phyloP scores from a whole-genome alignment of 2,888 invertebrate genomes.

The Amphimallon solstitiale region DNA sequence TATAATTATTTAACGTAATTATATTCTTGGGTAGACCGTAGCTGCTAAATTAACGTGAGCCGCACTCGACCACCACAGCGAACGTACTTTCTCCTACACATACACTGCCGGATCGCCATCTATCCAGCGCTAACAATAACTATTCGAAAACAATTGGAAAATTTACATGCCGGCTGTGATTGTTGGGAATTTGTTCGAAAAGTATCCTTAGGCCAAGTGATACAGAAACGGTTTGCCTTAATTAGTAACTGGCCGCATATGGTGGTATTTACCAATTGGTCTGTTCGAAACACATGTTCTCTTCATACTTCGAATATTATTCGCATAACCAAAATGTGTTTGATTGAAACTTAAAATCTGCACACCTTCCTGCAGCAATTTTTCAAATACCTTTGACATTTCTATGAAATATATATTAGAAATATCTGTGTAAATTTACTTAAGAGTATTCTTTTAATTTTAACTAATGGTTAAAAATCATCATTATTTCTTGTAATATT shows the following conservation, averaged over 20 bases:
- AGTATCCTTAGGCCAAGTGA: slow-evolving; percentile 11
- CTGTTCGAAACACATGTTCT: no score
- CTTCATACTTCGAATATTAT: no score
- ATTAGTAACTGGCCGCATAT: slow-evolving; percentile 16
- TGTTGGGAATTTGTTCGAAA: slow-evolving; percentile 25
- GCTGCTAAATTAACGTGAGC: background rate
- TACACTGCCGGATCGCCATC: background rate
- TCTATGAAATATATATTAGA: no score
- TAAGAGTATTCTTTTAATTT: background rate
- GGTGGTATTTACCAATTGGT: slow-evolving; percentile 9
- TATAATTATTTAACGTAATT: background rate
- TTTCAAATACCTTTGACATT: no score
- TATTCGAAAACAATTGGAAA: slow-evolving; percentile 27
- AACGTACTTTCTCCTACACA: background rate
- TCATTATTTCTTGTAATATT: slow-evolving; percentile 14
- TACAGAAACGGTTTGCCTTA: slow-evolving; percentile 16
- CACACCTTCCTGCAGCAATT: no score
- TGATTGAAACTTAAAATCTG: no score
- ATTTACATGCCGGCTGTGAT: slow-evolving; percentile 13
- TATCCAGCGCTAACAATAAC: slow-evolving; percentile 9
- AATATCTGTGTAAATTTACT: no score
- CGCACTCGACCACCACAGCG: background rate
- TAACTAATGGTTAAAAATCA: background rate
- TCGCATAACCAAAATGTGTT: no score
- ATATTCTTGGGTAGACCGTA: slow-evolving; percentile 3